Evolutionary conservation across 2,113 vertebrate species (phyloP).

Genomic region (Xiphophorus couchianus): DNA sequence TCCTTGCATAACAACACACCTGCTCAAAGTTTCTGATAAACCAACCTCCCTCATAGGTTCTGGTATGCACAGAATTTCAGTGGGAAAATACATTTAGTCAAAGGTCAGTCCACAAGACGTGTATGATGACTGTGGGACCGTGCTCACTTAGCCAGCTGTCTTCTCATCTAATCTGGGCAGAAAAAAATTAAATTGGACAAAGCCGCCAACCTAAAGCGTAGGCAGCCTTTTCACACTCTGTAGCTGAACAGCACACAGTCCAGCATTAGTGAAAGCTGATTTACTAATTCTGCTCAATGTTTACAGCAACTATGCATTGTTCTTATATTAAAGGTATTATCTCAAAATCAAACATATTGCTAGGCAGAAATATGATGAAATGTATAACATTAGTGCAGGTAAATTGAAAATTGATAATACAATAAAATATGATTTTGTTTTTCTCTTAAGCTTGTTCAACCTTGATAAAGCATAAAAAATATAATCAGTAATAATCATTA

Average conservation of each 20-base stretch:
- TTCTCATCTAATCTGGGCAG: slow-evolving; percentile 12
- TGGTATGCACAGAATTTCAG: slow-evolving; percentile 15
- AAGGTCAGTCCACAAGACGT: slow-evolving; percentile 4
- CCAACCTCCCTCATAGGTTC: slow-evolving; percentile 7
- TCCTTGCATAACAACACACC: slow-evolving; percentile 55
- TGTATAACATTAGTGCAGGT: neutral
- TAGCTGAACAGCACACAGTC: slow-evolving; percentile 6
- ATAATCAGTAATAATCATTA: neutral
- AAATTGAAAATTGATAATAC: neutral
- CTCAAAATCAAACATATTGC: neutral
- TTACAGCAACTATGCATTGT: slow-evolving; percentile 13
- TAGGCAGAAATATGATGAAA: neutral
- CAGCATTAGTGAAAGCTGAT: slow-evolving; percentile 35
- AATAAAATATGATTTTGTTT: neutral
- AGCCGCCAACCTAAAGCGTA: slow-evolving; percentile 12
- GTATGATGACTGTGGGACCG: neutral
- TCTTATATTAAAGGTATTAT: slow-evolving; percentile 5
- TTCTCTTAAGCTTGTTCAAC: neutral
- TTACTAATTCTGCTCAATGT: slow-evolving; percentile 42
- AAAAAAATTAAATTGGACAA: slow-evolving; percentile 22
- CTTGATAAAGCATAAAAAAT: neutral
- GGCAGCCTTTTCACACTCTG: slow-evolving; percentile 39
- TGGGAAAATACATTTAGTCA: slow-evolving; percentile 9
- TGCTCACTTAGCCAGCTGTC: neutral
- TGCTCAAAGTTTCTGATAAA: slow-evolving; percentile 42